Conservation (phyloP, 92 coral and sea anemone genomes). For the Metridium senile region DNA sequence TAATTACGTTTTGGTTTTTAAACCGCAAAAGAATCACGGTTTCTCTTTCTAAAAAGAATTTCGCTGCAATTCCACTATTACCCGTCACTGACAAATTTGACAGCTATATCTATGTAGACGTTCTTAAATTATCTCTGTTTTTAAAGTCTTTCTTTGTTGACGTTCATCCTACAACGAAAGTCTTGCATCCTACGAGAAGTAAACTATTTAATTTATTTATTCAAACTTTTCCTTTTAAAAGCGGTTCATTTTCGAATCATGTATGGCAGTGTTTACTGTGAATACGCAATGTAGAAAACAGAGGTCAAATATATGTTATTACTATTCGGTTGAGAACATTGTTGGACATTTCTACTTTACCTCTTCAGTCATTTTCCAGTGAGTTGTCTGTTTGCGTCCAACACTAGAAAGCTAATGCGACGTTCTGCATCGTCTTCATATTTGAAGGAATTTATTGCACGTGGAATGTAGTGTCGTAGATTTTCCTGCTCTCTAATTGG, state of each 20-base stretch:
- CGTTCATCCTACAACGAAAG: background rate
- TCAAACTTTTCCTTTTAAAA: constrained; percentile 6
- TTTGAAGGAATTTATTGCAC: constrained; percentile 12
- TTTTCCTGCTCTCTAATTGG: constrained; percentile 8
- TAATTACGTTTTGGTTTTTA: constrained; percentile 3
- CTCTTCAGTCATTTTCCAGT: constrained; percentile 20
- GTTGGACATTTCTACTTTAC: background rate
- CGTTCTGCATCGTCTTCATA: background rate
- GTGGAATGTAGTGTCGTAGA: constrained; percentile 3
- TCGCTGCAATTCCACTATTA: background rate
- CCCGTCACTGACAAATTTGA: constrained; percentile 1
- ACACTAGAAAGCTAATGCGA: constrained; percentile 8
- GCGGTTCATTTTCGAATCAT: constrained; percentile 6
- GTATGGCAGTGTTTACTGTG: constrained; percentile 3
- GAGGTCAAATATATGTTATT: constrained; percentile 19
- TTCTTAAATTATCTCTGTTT: constrained; percentile 1
- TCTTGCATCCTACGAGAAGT: background rate
- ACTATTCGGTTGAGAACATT: background rate
- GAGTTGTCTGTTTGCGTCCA: background rate
- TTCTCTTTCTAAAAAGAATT: background rate
- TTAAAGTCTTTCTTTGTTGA: constrained; percentile 19
- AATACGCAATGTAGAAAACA: constrained; percentile 9
- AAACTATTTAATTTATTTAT: constrained; percentile 8
- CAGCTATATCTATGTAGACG: constrained; percentile 8
- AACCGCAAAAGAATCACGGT: constrained; percentile 21